Evolutionary conservation across 2,888 invertebrate species (phyloP).

Genomic region (Hemistola chrysoprasaria): DNA sequence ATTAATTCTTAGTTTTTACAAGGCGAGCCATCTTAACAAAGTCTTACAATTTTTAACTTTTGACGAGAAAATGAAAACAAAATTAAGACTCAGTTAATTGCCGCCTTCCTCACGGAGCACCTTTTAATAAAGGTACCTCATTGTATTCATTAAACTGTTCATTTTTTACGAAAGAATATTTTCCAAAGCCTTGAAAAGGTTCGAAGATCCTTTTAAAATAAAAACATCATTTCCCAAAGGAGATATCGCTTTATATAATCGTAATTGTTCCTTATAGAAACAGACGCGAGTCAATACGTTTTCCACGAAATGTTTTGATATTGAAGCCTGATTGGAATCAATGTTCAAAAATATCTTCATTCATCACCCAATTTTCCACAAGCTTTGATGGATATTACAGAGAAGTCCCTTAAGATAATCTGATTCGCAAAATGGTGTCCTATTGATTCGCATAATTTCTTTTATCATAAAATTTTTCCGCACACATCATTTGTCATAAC

Average conservation of each 20-base stretch:
- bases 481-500: too few relatives aligned
- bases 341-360: background rate
- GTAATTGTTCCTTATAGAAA: constrained; percentile 50
- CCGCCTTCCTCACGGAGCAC: constrained; percentile 7
- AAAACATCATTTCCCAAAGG: constrained; percentile 44
- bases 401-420: too few relatives aligned
- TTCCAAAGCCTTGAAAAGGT: constrained; percentile 7
- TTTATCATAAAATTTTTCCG: too few relatives aligned
- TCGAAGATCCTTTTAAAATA: constrained; percentile 41
- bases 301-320: constrained; percentile 27
- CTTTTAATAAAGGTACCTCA: constrained; percentile 7
- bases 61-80: constrained; percentile 6
- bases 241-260: constrained; percentile 49
- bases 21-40: background rate
- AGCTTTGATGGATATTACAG: too few relatives aligned
- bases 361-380: too few relatives aligned
- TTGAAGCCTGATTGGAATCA: background rate
- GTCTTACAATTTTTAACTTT: background rate
- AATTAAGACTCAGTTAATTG: constrained; percentile 15
- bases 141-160: constrained; percentile 7
- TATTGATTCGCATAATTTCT: too few relatives aligned
- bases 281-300: constrained; percentile 26
- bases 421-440: too few relatives aligned
- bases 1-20: too few relatives aligned
- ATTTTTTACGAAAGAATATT: constrained; percentile 14